Base-by-base conservation (phyloP, 1,140 invertebrate species). In the Drosophila lini region DNA sequence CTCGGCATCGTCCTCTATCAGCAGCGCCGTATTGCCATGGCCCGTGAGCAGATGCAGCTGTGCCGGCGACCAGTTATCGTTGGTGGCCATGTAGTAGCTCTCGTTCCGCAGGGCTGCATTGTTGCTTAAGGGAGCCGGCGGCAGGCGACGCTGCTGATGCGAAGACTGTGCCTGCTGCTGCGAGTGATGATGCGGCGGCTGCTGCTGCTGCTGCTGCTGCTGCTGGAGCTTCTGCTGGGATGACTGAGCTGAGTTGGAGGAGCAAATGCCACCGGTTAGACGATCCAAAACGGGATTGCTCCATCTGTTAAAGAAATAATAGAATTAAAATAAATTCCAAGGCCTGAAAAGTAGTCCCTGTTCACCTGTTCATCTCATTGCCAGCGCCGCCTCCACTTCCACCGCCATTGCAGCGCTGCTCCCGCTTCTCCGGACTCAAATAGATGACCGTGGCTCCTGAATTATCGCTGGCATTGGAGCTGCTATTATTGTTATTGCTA, bases 211-310 rank as follows among this genome's bases (percentile, higher is more conserved):
- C 22, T 63, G 77, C 6, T 76, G 65, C 19, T 19, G 81, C 5
- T 56, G 73, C 22, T 63, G 74, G 8, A 67, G 61, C 22, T 58
- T 71, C 45, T 80, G 77, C 6, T 76, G 65, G 22, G 67, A 56
- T 15, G 71, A 42, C 67, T 81, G 83, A 31, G 77, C 56, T 73
- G 88, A 85, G 71, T 80, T 92, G n/a, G 74, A 79, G 36, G 91
- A 91, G 90, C 91, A 92, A 91, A 94, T 94, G 75, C 95, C 94
- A 65, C 96, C 96, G 25, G 96, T 97, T 74, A 98, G 92, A 85
- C 97, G 93, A 88, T 98, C 97, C 77, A 98, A 95, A 36, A 97
- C 97, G 44, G 97, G 97, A 93, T 97, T 97, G 94, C 95, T 92
- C 91, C 91, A 92, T 80, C 92, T 92, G 47, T 10, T 57, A 16